Conservation (phyloP, 2,797 vertebrate species). For the Sylvilagus floridanus region DNA sequence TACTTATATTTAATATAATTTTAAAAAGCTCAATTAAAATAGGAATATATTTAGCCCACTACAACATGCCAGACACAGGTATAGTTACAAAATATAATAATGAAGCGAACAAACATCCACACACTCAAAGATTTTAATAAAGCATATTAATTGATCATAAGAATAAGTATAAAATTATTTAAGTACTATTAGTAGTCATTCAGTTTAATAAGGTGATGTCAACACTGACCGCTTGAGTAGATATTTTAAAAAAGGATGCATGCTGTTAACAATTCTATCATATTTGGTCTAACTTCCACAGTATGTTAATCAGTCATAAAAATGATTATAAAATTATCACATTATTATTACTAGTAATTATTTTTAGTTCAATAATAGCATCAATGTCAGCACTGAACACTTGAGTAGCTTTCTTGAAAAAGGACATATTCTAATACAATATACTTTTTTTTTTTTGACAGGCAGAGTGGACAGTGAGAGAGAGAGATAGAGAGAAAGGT, state of each 20-base stretch:
- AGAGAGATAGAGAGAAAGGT: too few relatives aligned
- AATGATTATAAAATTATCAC: constrained; percentile 16
- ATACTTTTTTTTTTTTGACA: neutral
- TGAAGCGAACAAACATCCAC: neutral
- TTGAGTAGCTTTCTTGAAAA: neutral
- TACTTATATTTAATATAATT: neutral
- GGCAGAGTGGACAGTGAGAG: too few relatives aligned
- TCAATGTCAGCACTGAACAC: neutral
- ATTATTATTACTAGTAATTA: neutral
- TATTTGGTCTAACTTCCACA: neutral
- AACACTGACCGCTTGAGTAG: too few relatives aligned
- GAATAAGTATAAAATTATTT: neutral
- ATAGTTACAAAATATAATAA: neutral
- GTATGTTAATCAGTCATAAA: neutral
- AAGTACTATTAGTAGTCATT: neutral
- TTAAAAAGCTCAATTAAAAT: neutral
- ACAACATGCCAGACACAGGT: neutral
- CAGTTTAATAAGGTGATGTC: too few relatives aligned
- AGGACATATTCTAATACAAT: neutral
- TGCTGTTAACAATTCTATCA: too few relatives aligned
- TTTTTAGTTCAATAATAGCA: neutral
- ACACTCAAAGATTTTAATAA: neutral
- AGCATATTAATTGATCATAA: neutral
- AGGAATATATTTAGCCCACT: neutral
- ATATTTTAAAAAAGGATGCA: too few relatives aligned